Base-by-base conservation (phyloP, 2,113 vertebrate species). In the Smithornis capensis region DNA sequence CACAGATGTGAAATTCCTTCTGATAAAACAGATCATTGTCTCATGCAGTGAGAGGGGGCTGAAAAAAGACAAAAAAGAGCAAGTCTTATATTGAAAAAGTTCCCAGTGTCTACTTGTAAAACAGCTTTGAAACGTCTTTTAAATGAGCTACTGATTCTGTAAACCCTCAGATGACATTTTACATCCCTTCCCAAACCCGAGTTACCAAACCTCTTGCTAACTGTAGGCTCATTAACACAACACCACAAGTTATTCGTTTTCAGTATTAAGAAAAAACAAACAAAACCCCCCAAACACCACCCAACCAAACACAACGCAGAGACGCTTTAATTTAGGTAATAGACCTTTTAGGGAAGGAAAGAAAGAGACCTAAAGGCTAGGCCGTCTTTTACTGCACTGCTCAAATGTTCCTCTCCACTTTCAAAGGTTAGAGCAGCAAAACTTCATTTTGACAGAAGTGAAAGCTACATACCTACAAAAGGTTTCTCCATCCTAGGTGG, bases 221-320 rank as follows among this genome's bases (percentile, higher is more conserved):
- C 10, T 31, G 4, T 4, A 37, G 9, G 5, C 37, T 83, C 6
- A 1, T 2, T 3, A 80, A 21, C 3, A 22, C 28, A 62, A 7
- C 29, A 52, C 29, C 16, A 52, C 8, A 19, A 77, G 10, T 38
- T 70, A 14, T 1, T 57, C 0, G 3, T 59, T 65, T 76, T 69
- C 68, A 63, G 25, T 33, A 31, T 40, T 62, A 40, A 47, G 38
- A 40, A 53, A 67, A 53, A 8, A 2, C 33, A 59, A 40, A 4
- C 10, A 74, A 67, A 38, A 52, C 12, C 22, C 19, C 9, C 25
- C 12, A 24, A 70, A 70, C 37, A 15, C 28, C 37, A 35, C 17
- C 31, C 37, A 64, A 42, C 17, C 31, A 50, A 59, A 7, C 15
- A 8, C 29, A 64, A 10, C 5, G 4, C 37, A 25, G 44, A 29